Percentiles rank a stretch among this genome's conserved stretches.
Evolutionary conservation across 1,140 invertebrate species (phyloP).

Genomic region (Stratiolaelaps scimitus): DNA sequence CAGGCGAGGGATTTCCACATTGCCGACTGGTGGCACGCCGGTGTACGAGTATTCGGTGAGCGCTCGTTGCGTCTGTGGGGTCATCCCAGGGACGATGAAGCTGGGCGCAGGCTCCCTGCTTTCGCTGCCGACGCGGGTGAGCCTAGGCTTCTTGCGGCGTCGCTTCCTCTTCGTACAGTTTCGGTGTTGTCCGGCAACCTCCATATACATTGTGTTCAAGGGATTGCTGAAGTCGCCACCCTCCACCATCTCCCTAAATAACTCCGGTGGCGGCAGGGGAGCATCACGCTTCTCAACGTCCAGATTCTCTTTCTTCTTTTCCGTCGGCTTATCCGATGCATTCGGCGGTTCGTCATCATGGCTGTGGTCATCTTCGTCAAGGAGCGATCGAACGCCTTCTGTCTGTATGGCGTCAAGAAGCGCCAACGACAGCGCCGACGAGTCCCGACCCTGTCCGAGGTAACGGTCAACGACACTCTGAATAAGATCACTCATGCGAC

Average conservation of each 20-base stretch:
- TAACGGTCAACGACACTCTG: conserved; percentile 6
- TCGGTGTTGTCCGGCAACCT: neutral
- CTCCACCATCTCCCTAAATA: neutral
- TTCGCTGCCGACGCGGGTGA: no score
- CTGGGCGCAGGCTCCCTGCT: neutral
- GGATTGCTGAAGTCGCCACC: conserved; percentile 9
- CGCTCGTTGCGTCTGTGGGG: neutral
- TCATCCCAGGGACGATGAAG: neutral
- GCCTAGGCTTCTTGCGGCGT: conserved; percentile 4
- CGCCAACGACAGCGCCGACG: neutral
- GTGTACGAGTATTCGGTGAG: neutral
- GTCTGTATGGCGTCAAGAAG: neutral
- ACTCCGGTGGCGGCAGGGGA: neutral
- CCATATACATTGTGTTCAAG: neutral
- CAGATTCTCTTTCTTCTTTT: no score
- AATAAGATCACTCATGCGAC: conserved; percentile 10
- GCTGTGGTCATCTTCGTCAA: neutral
- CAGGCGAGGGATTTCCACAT: conserved; percentile 10
- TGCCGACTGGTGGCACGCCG: neutral
- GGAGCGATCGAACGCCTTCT: neutral
- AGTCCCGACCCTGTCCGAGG: neutral
- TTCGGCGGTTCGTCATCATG: neutral
- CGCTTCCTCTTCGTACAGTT: conserved; percentile 21
- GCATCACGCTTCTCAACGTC: conserved; percentile 1
- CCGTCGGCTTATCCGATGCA: neutral